Evolutionary conservation across 1,140 invertebrate genomes (phyloP).

Genomic region (Orchestia grillus): DNA sequence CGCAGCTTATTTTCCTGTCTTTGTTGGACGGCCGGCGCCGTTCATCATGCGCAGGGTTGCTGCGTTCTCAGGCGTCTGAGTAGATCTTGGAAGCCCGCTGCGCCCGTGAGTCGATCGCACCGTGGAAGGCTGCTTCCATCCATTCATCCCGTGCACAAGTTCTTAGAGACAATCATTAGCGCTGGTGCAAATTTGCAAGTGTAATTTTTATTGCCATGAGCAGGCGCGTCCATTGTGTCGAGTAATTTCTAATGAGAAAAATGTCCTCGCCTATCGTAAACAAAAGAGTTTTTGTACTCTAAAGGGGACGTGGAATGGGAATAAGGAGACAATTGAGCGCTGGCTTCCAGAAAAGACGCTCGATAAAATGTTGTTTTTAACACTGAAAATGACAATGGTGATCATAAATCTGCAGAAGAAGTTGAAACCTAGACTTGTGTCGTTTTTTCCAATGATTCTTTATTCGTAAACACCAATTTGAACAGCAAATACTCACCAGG

Average conservation of each 20-base stretch:
- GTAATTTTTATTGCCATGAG: slow-evolving; percentile 50
- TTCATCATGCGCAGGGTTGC: not conserved
- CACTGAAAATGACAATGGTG: slow-evolving; percentile 38
- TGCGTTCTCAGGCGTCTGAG: not conserved
- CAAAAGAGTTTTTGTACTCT: slow-evolving; percentile 44
- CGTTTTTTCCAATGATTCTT: slow-evolving; percentile 10
- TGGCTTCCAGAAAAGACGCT: not conserved
- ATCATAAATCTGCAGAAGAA: slow-evolving; percentile 29
- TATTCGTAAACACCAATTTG: not conserved
- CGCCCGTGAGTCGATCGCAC: not conserved
- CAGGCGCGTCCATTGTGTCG: slow-evolving; percentile 49
- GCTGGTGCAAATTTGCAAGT: slow-evolving; percentile 49
- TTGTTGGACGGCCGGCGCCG: not conserved
- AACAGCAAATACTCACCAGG: not conserved
- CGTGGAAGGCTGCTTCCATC: not conserved
- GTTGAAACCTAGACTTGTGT: not conserved
- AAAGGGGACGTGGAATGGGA: slow-evolving; percentile 50
- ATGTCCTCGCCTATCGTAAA: slow-evolving; percentile 23
- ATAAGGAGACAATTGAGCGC: slow-evolving; percentile 45
- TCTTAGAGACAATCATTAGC: slow-evolving; percentile 32
- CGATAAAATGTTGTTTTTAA: slow-evolving; percentile 2
- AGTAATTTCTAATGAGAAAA: slow-evolving; percentile 56
- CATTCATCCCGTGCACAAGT: not conserved
- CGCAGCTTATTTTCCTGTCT: not conserved
- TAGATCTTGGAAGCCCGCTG: not conserved